A percentile compares a stretch with the other conserved stretches of the same genome.
These are phyloP conservation scores for Panzeria rudis DNA, from an alignment of 2,888 invertebrate genomes.

Conservation along the genomic window DNA sequence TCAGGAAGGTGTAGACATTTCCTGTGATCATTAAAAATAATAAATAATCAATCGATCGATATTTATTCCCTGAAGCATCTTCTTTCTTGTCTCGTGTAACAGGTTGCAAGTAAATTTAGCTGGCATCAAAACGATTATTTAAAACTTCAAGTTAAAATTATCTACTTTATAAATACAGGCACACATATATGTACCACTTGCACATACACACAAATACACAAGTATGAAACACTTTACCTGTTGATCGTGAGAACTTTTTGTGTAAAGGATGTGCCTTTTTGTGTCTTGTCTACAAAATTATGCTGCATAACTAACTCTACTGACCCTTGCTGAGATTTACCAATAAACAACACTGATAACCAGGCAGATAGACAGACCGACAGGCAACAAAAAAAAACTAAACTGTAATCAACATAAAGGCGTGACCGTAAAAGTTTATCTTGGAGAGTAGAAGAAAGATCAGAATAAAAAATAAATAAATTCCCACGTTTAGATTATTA, in stretches of 20 bases:
- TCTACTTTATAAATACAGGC: neutral
- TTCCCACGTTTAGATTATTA: conserved; percentile 68
- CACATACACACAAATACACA: neutral
- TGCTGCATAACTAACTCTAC: conserved; percentile 18
- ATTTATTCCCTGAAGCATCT: conserved; percentile 67
- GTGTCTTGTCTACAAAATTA: neutral
- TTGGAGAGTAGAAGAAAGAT: conserved; percentile 24
- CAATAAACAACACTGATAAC: conserved; percentile 10
- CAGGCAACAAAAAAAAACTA: neutral
- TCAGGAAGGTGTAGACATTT: too few species aligned
- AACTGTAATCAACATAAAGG: conserved; percentile 60
- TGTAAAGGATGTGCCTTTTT: conserved; percentile 39
- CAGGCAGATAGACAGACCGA: neutral
- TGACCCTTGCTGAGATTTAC: conserved; percentile 58
- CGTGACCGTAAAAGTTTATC: conserved; percentile 70
- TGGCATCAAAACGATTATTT: conserved; percentile 7
- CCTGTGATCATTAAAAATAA: neutral
- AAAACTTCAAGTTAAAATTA: conserved; percentile 13
- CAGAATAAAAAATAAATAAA: conserved; percentile 22
- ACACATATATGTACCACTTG: neutral
- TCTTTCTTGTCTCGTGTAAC: conserved; percentile 61
- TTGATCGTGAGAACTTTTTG: conserved; percentile 62
- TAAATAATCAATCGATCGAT: neutral
- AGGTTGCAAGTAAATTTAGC: conserved; percentile 58
- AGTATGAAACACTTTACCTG: conserved; percentile 54